These are phyloP conservation scores for Podarcis siculus DNA, from an alignment of 2,797 vertebrate genomes.

Conservation along the genomic window DNA sequence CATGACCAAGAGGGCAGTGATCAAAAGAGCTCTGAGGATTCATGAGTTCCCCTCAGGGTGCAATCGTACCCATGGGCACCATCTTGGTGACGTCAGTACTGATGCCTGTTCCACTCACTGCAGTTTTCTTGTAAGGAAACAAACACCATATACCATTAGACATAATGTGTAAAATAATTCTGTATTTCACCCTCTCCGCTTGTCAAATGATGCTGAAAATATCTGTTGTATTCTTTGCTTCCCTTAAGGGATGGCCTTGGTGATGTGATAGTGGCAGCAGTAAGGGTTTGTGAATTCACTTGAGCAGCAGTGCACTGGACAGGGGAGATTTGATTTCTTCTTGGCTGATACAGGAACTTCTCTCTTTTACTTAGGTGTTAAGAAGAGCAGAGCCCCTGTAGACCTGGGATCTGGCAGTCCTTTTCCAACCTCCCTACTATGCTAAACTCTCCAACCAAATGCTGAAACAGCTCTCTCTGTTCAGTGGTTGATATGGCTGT, in stretches of 20 bases:
- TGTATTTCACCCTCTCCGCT: neutral
- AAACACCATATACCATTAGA: neutral
- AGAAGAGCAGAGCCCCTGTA: neutral
- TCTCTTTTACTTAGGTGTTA: neutral
- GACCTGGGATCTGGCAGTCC: neutral
- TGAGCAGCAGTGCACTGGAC: neutral
- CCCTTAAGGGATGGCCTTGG: neutral
- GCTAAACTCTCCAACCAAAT: neutral
- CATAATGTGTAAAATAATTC: neutral
- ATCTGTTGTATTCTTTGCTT: neutral
- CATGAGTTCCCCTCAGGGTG: no score
- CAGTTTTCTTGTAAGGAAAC: no score
- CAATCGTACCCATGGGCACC: no score
- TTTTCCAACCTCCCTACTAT: neutral
- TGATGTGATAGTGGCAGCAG: neutral
- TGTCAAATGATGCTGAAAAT: neutral
- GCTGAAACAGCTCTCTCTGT: neutral
- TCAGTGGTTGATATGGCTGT: neutral
- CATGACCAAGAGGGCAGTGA: no score
- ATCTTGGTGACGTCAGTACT: no score
- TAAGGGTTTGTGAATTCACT: neutral
- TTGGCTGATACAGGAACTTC: no score
- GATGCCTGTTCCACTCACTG: neutral
- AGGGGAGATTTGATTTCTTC: neutral
- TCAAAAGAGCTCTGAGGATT: no score